Percentiles rank a stretch among this genome's conserved stretches.
phyloP scores from a whole-genome alignment of 2,113 vertebrate genomes.

The Calonectris borealis region DNA sequence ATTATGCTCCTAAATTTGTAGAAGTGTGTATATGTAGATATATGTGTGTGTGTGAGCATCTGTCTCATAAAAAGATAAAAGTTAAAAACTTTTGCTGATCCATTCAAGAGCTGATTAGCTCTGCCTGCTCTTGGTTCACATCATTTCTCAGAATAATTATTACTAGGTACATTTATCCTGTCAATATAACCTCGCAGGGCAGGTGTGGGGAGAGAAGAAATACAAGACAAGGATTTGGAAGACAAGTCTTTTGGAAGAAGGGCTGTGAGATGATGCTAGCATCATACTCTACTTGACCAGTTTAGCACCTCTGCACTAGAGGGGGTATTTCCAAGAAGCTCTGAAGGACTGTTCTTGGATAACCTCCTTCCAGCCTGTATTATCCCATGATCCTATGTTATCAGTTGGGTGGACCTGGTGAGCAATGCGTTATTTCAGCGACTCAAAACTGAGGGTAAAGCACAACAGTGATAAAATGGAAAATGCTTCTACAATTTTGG shows the following conservation, averaged over 20 bases:
- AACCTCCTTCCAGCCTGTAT: not conserved
- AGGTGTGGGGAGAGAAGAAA: not conserved
- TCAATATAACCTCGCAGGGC: not conserved
- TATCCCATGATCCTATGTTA: accelerated
- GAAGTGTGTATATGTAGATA: not conserved
- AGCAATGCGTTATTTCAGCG: not conserved
- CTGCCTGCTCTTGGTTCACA: not conserved
- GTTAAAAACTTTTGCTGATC: not conserved
- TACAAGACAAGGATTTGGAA: not conserved
- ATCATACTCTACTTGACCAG: no score
- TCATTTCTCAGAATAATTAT: not conserved
- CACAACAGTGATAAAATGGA: not conserved
- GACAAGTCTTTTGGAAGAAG: not conserved
- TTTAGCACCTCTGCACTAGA: not conserved
- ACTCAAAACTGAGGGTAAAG: not conserved
- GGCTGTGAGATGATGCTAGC: not conserved
- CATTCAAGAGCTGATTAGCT: not conserved
- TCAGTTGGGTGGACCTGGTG: not conserved
- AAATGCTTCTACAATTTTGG: not conserved
- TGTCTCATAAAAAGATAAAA: not conserved
- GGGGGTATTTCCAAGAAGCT: no score
- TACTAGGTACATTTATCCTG: not conserved
- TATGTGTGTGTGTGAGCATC: not conserved
- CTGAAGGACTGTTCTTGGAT: not conserved
- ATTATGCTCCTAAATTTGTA: not conserved